A percentile compares a stretch with the other conserved stretches of the same genome.
Conservation (phyloP, 2,113 vertebrate species). For the Hepsetus odoe region DNA sequence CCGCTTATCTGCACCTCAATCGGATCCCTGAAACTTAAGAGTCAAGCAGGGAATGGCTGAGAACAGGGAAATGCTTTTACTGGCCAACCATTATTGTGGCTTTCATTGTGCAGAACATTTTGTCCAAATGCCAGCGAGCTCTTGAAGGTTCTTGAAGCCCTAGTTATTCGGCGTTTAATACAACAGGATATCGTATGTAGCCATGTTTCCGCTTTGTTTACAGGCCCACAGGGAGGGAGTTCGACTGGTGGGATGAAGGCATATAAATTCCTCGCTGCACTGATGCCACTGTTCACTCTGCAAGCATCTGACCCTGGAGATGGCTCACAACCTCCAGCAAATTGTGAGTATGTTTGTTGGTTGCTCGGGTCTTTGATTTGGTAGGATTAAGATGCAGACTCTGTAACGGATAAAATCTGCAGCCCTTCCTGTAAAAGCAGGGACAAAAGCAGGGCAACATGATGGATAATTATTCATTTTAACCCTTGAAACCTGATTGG, state of each 20-base stretch:
- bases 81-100: slow-evolving; percentile 45
- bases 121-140: slow-evolving; percentile 61
- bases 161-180: slow-evolving; percentile 49
- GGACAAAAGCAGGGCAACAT: no score
- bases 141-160: slow-evolving; percentile 54
- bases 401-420: no score
- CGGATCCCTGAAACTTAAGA: slow-evolving; percentile 24
- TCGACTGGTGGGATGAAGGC: slow-evolving; percentile 50
- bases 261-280: slow-evolving; percentile 68
- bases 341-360: slow-evolving; percentile 62
- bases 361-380: not conserved
- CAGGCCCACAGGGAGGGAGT: slow-evolving; percentile 40
- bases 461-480: not conserved
- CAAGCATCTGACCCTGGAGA: slow-evolving; percentile 42
- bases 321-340: slow-evolving; percentile 33
- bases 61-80: not conserved
- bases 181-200: slow-evolving; percentile 57
- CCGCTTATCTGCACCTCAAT: slow-evolving; percentile 49
- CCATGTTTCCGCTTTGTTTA: slow-evolving; percentile 58
- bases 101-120: slow-evolving; percentile 31
- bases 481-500: no score
- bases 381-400: no score
- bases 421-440: no score
- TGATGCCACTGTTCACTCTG: slow-evolving; percentile 44
- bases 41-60: not conserved